Percentiles rank a stretch among this genome's conserved stretches.
phyloP scores from a whole-genome alignment of 2,113 vertebrate species.

The Columbina picui region DNA sequence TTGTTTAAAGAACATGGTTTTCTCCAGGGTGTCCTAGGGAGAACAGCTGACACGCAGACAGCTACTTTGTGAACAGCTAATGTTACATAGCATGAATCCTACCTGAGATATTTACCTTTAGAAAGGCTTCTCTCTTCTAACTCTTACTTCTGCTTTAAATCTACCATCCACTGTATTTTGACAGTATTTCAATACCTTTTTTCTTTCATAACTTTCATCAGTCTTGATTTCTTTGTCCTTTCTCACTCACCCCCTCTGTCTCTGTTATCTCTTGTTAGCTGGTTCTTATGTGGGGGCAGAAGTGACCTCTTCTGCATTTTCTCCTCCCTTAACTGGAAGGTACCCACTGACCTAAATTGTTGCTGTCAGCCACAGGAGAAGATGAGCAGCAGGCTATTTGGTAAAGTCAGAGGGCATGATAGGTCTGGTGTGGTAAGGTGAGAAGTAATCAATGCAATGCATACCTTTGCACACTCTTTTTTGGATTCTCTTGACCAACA shows the following conservation, averaged over 20 bases:
- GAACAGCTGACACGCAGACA: neutral
- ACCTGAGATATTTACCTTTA: neutral
- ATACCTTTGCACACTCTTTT: neutral
- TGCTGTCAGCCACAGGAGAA: neutral
- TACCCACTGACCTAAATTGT: neutral
- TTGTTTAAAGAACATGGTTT: neutral
- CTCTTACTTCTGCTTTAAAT: neutral
- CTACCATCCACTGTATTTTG: neutral
- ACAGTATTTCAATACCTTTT: neutral
- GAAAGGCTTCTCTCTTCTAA: neutral
- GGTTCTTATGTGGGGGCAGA: neutral
- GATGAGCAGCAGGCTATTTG: neutral
- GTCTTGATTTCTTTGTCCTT: neutral
- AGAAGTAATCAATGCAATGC: neutral
- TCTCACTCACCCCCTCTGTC: accelerated
- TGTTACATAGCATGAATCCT: neutral
- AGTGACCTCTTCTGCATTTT: neutral
- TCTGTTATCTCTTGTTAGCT: neutral
- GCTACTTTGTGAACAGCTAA: neutral
- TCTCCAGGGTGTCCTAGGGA: neutral
- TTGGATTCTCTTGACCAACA: neutral
- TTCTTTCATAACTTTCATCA: neutral
- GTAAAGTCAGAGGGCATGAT: neutral
- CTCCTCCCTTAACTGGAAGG: neutral
- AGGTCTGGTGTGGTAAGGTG: neutral